A percentile compares a stretch with the other conserved stretches of the same genome.
These are phyloP conservation scores for Drosophila neotestacea DNA, from an alignment of 2,888 invertebrate species.

Conservation along the genomic window DNA sequence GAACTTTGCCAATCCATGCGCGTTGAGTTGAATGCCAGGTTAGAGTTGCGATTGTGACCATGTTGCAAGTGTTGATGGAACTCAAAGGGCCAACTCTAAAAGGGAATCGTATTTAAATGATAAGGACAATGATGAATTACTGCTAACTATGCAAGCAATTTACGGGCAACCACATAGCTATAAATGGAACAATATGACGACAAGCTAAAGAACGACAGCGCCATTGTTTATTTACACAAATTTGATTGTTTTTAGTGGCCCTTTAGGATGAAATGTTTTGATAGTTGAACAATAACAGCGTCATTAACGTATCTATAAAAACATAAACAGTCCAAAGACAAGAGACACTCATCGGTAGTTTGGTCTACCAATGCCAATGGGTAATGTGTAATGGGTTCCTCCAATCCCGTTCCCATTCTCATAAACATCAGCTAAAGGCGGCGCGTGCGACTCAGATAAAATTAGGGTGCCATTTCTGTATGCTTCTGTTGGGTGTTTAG, in stretches of 20 bases:
- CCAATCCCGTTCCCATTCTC: constrained; percentile 5
- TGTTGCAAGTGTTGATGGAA: constrained; percentile 87
- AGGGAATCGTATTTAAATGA: constrained; percentile 4
- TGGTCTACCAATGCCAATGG: constrained; percentile 25
- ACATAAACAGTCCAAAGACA: constrained; percentile 72
- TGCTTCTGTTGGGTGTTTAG: constrained; percentile 23
- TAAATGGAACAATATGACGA: constrained; percentile 68
- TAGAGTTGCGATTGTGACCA: constrained; percentile 47
- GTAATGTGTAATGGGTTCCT: constrained; percentile 34
- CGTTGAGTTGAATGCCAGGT: constrained; percentile 44
- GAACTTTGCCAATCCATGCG: constrained; percentile 69
- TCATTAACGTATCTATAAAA: constrained; percentile 81
- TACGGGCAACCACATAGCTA: constrained; percentile 57
- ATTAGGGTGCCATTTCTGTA: constrained; percentile 50
- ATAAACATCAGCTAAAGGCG: constrained; percentile 34
- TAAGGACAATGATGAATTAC: constrained; percentile 7
- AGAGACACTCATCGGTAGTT: constrained; percentile 60
- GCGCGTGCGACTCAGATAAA: constrained; percentile 65
- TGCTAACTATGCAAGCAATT: constrained; percentile 11
- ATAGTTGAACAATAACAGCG: constrained; percentile 74
- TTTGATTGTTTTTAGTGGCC: constrained; percentile 75
- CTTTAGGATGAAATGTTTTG: constrained; percentile 56
- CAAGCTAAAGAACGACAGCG: constrained; percentile 54
- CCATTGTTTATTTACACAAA: constrained; percentile 78
- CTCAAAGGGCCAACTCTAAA: constrained; percentile 94